Evolutionary conservation across 2,888 invertebrate species (phyloP), one percentile per base, ranked within the genome.

Genomic region (Pelosia muscerda): DNA sequence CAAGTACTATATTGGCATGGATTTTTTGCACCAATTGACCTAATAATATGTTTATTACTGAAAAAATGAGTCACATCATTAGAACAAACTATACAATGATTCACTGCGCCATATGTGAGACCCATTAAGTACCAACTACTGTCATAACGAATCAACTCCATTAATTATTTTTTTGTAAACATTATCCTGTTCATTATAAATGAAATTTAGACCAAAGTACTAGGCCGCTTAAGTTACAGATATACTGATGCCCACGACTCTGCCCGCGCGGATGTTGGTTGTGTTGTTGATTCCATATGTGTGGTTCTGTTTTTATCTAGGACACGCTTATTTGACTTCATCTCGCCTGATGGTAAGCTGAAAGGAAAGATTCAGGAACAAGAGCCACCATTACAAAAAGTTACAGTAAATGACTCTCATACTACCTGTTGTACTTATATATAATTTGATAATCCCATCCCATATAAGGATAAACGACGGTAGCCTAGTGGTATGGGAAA

Each of bases 31-130:
- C 61, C 49, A 62, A 11, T 62, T 22, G 28, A 28, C n/a, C 49
- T 11, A 26, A n/a, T 11, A n/a, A 5, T 26, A 61, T 61, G 49
- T 61, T 61, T 42, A 61, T 10, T 19, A n/a, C 25, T 11, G n/a
- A 42, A 60, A 26, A 34, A 49, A 42, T 49, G 19, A 61, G 26
- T 61, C 42, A 49, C 49, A 49, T 4, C 42, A 49, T 26, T 19
- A 22, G 8, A 53, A 53, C 22, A 26, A 49, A 19, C 26, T 60
- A n/a, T 53, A 22, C 53, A 62, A 62, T 62, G 61, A 62, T 62
- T 62, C 61, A 62, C 26, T 62, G 13, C 49, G n/a, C 26, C 61
- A 62, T 28, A 62, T 61, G 61, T 42, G 49, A 49, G 61, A 42
- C 2, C 23, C 10, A 15, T n/a, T 8, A 49, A 5, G 15, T 55